Evolutionary conservation across 2,797 vertebrate genomes (phyloP), one percentile per base, ranked within the genome.

Genomic region (Enoplosus armatus): DNA sequence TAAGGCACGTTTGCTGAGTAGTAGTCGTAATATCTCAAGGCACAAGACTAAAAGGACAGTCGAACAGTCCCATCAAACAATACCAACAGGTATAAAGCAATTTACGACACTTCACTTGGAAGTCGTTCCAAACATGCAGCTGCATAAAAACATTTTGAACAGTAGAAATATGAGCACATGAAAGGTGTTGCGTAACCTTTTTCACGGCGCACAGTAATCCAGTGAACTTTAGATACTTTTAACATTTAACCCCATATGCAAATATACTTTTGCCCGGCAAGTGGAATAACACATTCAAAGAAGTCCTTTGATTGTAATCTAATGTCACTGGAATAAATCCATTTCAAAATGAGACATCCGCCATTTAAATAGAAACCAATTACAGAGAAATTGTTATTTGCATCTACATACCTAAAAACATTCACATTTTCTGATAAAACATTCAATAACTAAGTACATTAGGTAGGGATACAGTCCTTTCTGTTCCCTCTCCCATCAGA

Each of bases 1-100:
- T 12, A 81, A 88, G 90, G 88, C 89, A 88, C 84, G 20, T 31
- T 29, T 26, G 47, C 7, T 48, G 18, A 76, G 55, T 54, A 77
- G 72, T 55, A 66, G 74, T 82, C 41, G 4, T 8, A 14, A n/a
- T 53, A 63, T 48, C 72, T 75, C 7, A 86, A 88, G 88, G 86
- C 86, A 87, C 77, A 20, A 27, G 6, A 37, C 70, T 10, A 48
- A 64, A 41, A 56, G 0, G 0, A 66, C 39, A 59, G 15, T 41
- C 11, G 22, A 9, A 31, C 54, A 54, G 56, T 37, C 41, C n/a
- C 10, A 31, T 78, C 22, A 51, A 24, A 78, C 31, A 51, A 29
- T 20, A 47, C 22, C 50, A 45, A 54, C 0, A 20, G 4, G 20
- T 64, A 27, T 11, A 48, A 55, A 64, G 55, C 18, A 27, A 33